phyloP scores from a whole-genome alignment of 2,797 vertebrate genomes.

The Rousettus madagascariensis region DNA sequence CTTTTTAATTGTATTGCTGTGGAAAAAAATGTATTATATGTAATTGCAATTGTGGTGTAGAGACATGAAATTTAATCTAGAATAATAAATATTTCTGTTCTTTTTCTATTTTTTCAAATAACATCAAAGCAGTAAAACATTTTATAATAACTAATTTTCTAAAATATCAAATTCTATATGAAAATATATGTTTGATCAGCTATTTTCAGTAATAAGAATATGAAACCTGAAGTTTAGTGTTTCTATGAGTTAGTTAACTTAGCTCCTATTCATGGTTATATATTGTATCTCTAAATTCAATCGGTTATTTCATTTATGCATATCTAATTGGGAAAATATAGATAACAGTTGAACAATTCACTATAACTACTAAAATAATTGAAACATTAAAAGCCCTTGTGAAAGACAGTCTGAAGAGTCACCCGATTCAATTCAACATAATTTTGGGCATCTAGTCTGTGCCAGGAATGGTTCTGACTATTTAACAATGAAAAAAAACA shows the following conservation, averaged over 20 bases:
- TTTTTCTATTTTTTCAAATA: slow-evolving; percentile 55
- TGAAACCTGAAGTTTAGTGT: slow-evolving; percentile 34
- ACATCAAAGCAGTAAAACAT: slow-evolving; percentile 45
- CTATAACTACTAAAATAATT: slow-evolving; percentile 26
- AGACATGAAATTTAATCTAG: slow-evolving; percentile 67
- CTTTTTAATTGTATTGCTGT: slow-evolving; percentile 49
- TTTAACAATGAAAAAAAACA: not conserved
- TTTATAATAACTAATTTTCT: slow-evolving; percentile 32
- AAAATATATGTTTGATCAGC: slow-evolving; percentile 46
- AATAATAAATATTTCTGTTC: slow-evolving; percentile 63
- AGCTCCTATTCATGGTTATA: not conserved
- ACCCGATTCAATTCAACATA: not conserved
- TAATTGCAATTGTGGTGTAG: slow-evolving; percentile 56
- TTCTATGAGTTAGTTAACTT: slow-evolving; percentile 50
- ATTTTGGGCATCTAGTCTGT: not conserved
- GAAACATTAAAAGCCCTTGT: not conserved
- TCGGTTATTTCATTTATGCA: slow-evolving; percentile 34
- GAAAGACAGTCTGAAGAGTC: not conserved
- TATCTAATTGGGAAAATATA: slow-evolving; percentile 24
- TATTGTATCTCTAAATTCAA: slow-evolving; percentile 39
- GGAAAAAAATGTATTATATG: slow-evolving; percentile 49
- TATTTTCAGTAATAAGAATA: slow-evolving; percentile 61
- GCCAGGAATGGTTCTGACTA: not conserved
- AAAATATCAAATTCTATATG: slow-evolving; percentile 48
- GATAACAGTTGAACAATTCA: not conserved